These are phyloP conservation scores for Carcinoscorpius rotundicauda DNA, from an alignment of 1,140 invertebrate species.

Conservation along the genomic window DNA sequence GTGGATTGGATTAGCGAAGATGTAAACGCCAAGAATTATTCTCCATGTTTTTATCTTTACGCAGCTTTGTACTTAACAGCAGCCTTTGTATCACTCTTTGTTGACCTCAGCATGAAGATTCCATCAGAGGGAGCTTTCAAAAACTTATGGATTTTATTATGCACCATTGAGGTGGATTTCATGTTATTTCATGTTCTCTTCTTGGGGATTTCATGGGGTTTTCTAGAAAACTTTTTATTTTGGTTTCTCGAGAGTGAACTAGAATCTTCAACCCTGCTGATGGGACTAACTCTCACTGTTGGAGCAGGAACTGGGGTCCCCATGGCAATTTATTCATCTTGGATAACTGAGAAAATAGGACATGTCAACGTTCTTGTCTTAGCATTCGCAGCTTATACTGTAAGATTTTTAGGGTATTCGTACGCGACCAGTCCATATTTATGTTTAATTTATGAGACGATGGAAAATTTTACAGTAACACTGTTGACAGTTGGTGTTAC, in stretches of 20 bases:
- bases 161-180: slow-evolving; percentile 56
- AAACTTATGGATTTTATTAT: slow-evolving; percentile 53
- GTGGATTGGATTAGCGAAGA: slow-evolving; percentile 40
- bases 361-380: slow-evolving; percentile 68
- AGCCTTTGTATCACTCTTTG: slow-evolving; percentile 52
- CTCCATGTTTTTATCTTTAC: slow-evolving; percentile 66
- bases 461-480: slow-evolving; percentile 66
- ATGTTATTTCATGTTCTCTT: slow-evolving; percentile 12
- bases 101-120: slow-evolving; percentile 62
- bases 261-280: slow-evolving; percentile 4
- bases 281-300: slow-evolving; percentile 12
- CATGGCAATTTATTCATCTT: slow-evolving; percentile 38
- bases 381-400: slow-evolving; percentile 60
- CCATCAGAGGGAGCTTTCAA: slow-evolving; percentile 54
- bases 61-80: slow-evolving; percentile 52
- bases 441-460: slow-evolving; percentile 62
- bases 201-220: slow-evolving; percentile 39
- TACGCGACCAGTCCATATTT: slow-evolving; percentile 64
- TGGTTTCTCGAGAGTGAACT: slow-evolving; percentile 13
- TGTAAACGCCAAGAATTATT: slow-evolving; percentile 31
- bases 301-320: slow-evolving; percentile 8
- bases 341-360: slow-evolving; percentile 50
- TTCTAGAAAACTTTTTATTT: slow-evolving; percentile 14
- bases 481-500: slow-evolving; percentile 65
- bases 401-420: slow-evolving; percentile 62